These are phyloP conservation scores for Axinella damicornis DNA, from an alignment of 37 sponge, comb jelly and placozoan species.

Conservation along the genomic window DNA sequence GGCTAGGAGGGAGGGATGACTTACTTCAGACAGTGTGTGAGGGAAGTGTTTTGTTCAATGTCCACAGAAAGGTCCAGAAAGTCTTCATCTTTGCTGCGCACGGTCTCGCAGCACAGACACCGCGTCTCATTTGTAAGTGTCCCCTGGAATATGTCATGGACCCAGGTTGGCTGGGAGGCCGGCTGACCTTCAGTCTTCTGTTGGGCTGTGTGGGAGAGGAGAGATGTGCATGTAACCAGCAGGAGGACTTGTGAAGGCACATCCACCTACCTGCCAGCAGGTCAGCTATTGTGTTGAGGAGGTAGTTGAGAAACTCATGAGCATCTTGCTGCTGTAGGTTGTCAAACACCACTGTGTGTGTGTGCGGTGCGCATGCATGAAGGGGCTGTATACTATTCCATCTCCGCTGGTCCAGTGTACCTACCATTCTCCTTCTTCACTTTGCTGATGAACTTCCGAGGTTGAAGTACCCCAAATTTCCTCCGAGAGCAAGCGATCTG, in stretches of 20 bases:
- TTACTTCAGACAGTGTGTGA: slow-evolving; percentile 93
- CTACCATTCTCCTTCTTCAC: slow-evolving; percentile 91
- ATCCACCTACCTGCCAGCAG: slow-evolving; percentile 56
- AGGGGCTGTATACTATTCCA: no score
- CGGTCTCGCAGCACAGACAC: slow-evolving; percentile 96
- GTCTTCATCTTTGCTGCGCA: slow-evolving; percentile 92
- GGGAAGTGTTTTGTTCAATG: slow-evolving; percentile 95
- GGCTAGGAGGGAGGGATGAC: not conserved
- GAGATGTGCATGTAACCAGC: no score
- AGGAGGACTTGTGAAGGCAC: no score
- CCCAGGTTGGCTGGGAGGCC: slow-evolving; percentile 87
- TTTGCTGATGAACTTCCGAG: slow-evolving; percentile 68
- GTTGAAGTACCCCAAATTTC: slow-evolving; percentile 55
- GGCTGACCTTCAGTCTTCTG: slow-evolving; percentile 16
- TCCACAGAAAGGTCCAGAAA: slow-evolving; percentile 98
- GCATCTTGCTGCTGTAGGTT: slow-evolving; percentile 98
- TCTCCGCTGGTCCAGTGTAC: not conserved
- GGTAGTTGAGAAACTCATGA: slow-evolving; percentile 98
- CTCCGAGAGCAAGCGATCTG: slow-evolving; percentile 68
- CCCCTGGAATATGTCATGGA: slow-evolving; percentile 93
- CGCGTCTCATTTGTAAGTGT: slow-evolving; percentile 93
- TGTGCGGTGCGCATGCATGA: not conserved
- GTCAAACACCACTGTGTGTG: slow-evolving; percentile 80
- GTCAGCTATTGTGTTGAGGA: slow-evolving; percentile 95
- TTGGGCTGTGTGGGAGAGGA: no score